Base-by-base conservation (phyloP, 2,888 invertebrate species). In the Cosmopolites sordidus region DNA sequence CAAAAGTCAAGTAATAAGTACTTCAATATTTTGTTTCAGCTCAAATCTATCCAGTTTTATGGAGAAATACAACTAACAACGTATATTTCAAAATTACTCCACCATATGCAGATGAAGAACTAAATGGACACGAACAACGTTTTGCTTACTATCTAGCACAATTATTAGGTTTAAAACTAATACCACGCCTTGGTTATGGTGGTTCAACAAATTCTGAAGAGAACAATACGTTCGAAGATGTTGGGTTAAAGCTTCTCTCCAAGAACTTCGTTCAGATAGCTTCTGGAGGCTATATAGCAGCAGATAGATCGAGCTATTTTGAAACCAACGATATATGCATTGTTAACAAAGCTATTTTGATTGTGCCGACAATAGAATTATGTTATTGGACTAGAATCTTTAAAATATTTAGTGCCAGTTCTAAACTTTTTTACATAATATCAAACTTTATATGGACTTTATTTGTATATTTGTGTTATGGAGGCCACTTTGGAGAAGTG, bases 31-130 rank as follows among this genome's bases (percentile, higher is more conserved):
- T 41, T n/a, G 11, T 41, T 41, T 4, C 41, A 16, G 16, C 15
- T 8, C 12, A 6, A 40, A 15, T 30, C 4, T 48, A 48, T 30
- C 48, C 48, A 11, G 22, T 15, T 5, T 12, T 41, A 22, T 48
- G 48, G 48, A 40, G 48, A 17, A 48, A 48, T 12, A 40, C 48
- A 2, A 48, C 48, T 2, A 2, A 38, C 16, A 12, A 16, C 9
- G n/a, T 38, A 1, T 48, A 48, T 17, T 48, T 48, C n/a, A 27
- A 38, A 5, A 27, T 41, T 16, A 12, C 38, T 14, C 40, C 14
- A 48, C 48, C 48, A 12, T 48, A 17, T 30, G 29, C 14, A 2
- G 22, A 41, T 16, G 16, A 30, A 29, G 27, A 48, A 9, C 16
- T 29, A 5, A 27, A 22, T 6, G 45, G 45, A 17, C 16, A 8